phyloP scores from a whole-genome alignment of 2,113 vertebrate genomes.

The Crotalus tigris region DNA sequence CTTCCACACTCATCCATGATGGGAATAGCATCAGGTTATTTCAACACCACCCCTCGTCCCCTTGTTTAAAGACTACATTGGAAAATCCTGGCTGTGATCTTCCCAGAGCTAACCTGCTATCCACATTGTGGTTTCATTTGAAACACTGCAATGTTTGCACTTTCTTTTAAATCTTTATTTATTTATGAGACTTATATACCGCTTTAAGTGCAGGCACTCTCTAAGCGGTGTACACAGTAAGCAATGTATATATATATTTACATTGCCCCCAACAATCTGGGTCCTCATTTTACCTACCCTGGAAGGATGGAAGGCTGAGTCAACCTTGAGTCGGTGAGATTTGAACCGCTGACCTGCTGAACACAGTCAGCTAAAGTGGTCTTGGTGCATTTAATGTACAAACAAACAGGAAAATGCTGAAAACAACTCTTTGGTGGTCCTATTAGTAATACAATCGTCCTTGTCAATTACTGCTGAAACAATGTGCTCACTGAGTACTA shows the following conservation, averaged over 20 bases:
- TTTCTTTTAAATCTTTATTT: conserved; percentile 6
- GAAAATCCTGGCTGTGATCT: not conserved
- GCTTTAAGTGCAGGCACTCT: too few species aligned
- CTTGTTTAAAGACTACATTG: not conserved
- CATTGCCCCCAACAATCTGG: too few species aligned
- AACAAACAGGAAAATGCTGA: not conserved
- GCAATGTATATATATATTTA: too few species aligned
- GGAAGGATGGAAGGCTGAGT: too few species aligned
- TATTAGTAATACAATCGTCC: not conserved
- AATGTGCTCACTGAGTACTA: not conserved
- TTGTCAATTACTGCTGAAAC: not conserved
- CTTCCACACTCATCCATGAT: not conserved
- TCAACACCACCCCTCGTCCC: not conserved
- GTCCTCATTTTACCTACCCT: too few species aligned
- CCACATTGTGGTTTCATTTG: not conserved
- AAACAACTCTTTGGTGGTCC: not conserved
- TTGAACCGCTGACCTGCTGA: too few species aligned
- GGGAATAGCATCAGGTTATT: not conserved
- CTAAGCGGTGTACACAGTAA: too few species aligned
- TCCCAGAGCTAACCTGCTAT: not conserved
- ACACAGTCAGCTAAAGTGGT: too few species aligned
- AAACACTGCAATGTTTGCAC: not conserved
- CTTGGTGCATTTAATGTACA: not conserved
- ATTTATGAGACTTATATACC: too few species aligned
- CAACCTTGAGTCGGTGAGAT: too few species aligned